These are phyloP conservation scores for Schizaphis graminum DNA, from an alignment of 2,888 invertebrate genomes.

Conservation along the genomic window DNA sequence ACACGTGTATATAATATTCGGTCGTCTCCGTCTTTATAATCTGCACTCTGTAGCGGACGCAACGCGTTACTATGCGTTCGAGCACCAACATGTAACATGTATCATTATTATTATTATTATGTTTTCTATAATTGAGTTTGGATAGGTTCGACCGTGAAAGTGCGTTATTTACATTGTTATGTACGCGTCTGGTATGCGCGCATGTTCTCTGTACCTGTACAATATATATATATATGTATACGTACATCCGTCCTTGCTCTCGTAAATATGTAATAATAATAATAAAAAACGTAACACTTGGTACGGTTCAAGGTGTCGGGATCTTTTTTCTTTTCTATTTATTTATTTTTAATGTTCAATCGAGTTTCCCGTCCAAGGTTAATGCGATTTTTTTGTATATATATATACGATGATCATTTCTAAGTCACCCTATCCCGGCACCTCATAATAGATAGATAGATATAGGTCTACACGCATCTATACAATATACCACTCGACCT, in stretches of 20 bases:
- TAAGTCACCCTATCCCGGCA: not conserved
- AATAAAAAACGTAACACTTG: slow-evolving; percentile 26
- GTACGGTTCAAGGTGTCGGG: slow-evolving; percentile 39
- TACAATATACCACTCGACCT: not conserved
- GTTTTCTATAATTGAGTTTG: slow-evolving; percentile 35
- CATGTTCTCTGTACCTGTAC: not conserved
- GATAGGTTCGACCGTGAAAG: slow-evolving; percentile 21
- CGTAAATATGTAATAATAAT: slow-evolving; percentile 26
- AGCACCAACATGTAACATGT: not conserved
- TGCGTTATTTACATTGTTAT: slow-evolving; percentile 33
- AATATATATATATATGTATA: not conserved
- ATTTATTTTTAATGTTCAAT: not conserved
- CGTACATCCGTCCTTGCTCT: slow-evolving; percentile 57
- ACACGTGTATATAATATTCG: not conserved
- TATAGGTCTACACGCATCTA: not conserved
- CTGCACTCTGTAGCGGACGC: too few relatives aligned
- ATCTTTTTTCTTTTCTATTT: slow-evolving; percentile 20
- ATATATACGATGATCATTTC: slow-evolving; percentile 14
- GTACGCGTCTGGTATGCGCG: not conserved
- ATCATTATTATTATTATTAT: not conserved
- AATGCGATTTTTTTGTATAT: slow-evolving; percentile 44
- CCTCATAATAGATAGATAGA: not conserved
- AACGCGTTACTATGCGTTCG: not conserved
- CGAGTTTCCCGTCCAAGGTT: slow-evolving; percentile 49
- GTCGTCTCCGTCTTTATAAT: not conserved